Evolutionary conservation across 1,140 invertebrate genomes (phyloP), one percentile per base, ranked within the genome.

Genomic region (Trichonephila clavipes): DNA sequence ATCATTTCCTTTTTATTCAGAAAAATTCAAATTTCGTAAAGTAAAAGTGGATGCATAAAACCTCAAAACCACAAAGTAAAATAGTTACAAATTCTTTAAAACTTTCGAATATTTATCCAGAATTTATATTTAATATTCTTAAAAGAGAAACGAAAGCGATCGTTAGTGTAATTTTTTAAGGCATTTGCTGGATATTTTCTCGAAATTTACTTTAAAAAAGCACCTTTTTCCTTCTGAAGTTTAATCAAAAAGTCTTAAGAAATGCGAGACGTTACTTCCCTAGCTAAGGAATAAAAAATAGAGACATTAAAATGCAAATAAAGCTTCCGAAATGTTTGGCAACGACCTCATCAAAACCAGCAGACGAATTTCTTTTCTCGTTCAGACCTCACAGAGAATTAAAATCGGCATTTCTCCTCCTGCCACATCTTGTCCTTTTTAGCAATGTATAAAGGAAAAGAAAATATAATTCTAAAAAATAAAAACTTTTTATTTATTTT

Each of bases 261-360:
- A 61, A 87, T 59, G 24, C 18, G 51, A 40, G 18, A 2, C n/a
- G 24, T 64, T 21, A 16, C 24, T 21, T 61, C 24, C 28, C 18
- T 12, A 18, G 18, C 12, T n/a, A 58, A 85, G 16, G 59, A n/a
- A 34, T 51, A 87, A 87, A 85, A 34, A 28, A 34, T 34, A n/a
- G 7, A n/a, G 59, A 40, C 85, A 87, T 87, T 87, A 87, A 87
- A 87, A 87, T 87, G 85, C 85, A 87, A 87, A 87, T 87, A 87
- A 34, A 87, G 28, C 59, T 34, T 34, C 59, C 28, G 40, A 87
- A 59, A 59, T 21, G 59, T 61, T 87, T 64, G 2, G 24, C n/a
- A 62, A 87, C 85, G 51, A 61, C 28, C 61, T 44, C 58, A 62
- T 87, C 85, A 28, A 87, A 87, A 62, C n/a, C 51, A 51, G 51